phyloP scores from a whole-genome alignment of 1,140 invertebrate species.

The Colletes latitarsis region DNA sequence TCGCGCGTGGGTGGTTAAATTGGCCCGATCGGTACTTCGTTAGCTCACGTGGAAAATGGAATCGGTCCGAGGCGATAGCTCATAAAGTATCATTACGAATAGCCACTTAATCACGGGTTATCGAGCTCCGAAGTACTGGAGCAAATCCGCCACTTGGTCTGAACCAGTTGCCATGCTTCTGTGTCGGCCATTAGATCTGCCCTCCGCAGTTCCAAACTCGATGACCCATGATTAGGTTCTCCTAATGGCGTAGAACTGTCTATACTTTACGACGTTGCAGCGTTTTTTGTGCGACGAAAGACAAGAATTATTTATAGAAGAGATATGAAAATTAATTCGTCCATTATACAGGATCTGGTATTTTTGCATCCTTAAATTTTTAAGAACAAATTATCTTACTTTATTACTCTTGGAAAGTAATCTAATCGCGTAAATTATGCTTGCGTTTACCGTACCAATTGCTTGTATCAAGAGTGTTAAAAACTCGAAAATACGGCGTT shows the following conservation, averaged over 20 bases:
- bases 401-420: too few relatives aligned
- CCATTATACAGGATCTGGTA: background rate
- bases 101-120: conserved; percentile 56
- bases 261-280: conserved; percentile 26
- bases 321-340: background rate
- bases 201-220: conserved; percentile 23
- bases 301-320: background rate
- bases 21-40: conserved; percentile 47
- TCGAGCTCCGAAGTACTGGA: conserved; percentile 45
- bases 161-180: conserved; percentile 39
- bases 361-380: too few relatives aligned
- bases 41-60: conserved; percentile 52
- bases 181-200: conserved; percentile 48
- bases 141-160: conserved; percentile 46
- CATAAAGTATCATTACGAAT: conserved; percentile 63
- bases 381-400: too few relatives aligned
- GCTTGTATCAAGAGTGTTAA: too few relatives aligned
- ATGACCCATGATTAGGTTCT: conserved; percentile 45
- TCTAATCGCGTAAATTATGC: too few relatives aligned
- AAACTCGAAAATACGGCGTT: too few relatives aligned
- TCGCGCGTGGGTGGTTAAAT: conserved; percentile 29
- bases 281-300: background rate
- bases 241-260: conserved; percentile 25
- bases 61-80: conserved; percentile 53
- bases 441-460: too few relatives aligned